These are phyloP conservation scores for Cataglyphis albicans DNA, from an alignment of 2,888 invertebrate genomes.

Conservation along the genomic window DNA sequence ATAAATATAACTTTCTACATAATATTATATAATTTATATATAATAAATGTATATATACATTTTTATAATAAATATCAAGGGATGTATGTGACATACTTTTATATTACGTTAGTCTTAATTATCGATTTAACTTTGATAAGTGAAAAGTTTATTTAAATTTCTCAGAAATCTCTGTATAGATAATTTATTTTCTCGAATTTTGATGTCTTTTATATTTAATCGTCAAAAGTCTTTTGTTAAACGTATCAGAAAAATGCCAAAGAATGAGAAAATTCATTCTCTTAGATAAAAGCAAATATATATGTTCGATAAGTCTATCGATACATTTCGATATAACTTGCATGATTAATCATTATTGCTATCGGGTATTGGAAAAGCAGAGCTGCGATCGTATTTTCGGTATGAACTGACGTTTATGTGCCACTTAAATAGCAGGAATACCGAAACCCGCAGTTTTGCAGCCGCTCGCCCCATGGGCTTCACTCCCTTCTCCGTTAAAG, in stretches of 20 bases:
- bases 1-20: neutral
- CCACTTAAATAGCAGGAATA: constrained; percentile 49
- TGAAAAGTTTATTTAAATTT: neutral
- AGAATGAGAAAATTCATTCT: neutral
- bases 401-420: constrained; percentile 41
- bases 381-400: constrained; percentile 29
- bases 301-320: constrained; percentile 4
- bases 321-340: constrained; percentile 11
- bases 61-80: neutral
- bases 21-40: neutral
- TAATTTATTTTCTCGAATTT: neutral
- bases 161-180: neutral
- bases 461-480: constrained; percentile 7
- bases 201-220: constrained; percentile 7
- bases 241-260: neutral
- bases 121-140: neutral
- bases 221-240: neutral
- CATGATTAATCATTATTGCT: constrained; percentile 43
- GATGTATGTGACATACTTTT: neutral
- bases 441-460: constrained; percentile 38
- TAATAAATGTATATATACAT: neutral
- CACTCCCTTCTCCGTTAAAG: constrained; percentile 19
- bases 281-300: constrained; percentile 8
- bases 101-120: neutral
- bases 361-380: constrained; percentile 43